These are phyloP conservation scores for Habropoda laboriosa DNA, from an alignment of 1,140 invertebrate species.

Conservation along the genomic window DNA sequence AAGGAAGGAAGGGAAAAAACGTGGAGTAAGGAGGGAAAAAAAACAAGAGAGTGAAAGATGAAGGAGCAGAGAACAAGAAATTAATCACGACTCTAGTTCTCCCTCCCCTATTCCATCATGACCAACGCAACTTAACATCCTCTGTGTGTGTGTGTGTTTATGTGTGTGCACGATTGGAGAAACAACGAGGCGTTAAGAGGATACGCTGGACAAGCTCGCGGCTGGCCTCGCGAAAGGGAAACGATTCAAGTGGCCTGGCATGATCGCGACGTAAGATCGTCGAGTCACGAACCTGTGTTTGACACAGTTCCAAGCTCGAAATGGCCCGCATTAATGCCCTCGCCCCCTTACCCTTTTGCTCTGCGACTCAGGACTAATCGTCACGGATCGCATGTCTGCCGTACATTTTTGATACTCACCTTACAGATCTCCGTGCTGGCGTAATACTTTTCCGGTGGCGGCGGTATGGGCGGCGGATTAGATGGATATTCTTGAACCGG, in stretches of 20 bases:
- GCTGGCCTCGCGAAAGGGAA: conserved; percentile 25
- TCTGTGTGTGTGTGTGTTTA: too few relatives aligned
- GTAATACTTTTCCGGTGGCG: conserved; percentile 89
- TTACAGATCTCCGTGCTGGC: conserved; percentile 86
- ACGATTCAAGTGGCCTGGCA: conserved; percentile 34
- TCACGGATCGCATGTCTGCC: conserved; percentile 61
- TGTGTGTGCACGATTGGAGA: background rate
- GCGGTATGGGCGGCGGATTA: conserved; percentile 86
- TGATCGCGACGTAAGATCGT: conserved; percentile 52
- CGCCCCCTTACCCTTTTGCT: background rate
- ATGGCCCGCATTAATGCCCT: conserved; percentile 50
- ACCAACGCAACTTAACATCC: background rate
- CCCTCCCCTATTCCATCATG: background rate
- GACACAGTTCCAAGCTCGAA: conserved; percentile 55
- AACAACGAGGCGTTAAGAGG: conserved; percentile 19
- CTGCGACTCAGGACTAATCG: conserved; percentile 50
- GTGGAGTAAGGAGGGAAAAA: background rate
- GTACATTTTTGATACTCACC: conserved; percentile 79
- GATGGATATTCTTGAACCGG: conserved; percentile 85
- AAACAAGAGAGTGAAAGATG: too few relatives aligned
- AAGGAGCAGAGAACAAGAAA: background rate
- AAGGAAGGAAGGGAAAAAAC: too few relatives aligned
- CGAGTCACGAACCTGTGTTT: conserved; percentile 57
- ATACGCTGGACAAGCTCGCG: conserved; percentile 5
- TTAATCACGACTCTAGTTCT: conserved; percentile 1